phyloP scores from a whole-genome alignment of 2,888 invertebrate genomes.

The Torymus aiolomorphi region DNA sequence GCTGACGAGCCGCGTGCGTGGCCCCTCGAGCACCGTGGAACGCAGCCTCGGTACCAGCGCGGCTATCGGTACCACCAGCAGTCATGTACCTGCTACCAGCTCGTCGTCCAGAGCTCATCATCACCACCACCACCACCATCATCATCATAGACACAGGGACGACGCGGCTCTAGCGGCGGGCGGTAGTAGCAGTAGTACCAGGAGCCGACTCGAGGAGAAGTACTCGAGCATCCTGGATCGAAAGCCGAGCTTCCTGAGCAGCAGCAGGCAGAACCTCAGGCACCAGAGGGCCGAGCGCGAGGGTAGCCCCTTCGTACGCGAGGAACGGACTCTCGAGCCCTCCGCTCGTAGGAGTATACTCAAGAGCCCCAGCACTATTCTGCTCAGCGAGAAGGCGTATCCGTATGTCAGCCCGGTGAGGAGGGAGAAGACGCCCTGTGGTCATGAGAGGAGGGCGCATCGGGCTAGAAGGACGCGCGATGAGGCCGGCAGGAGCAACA shows the following conservation, averaged over 20 bases:
- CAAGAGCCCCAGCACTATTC: slow-evolving; percentile 83
- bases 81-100: background rate
- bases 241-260: slow-evolving; percentile 79
- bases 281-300: slow-evolving; percentile 63
- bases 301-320: slow-evolving; percentile 68
- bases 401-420: slow-evolving; percentile 77
- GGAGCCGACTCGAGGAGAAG: slow-evolving; percentile 86
- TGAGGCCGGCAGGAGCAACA: slow-evolving; percentile 47
- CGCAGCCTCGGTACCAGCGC: background rate
- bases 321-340: slow-evolving; percentile 84
- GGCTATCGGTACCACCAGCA: background rate
- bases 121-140: background rate
- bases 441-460: slow-evolving; percentile 52
- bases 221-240: slow-evolving; percentile 86
- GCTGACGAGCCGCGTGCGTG: slow-evolving; percentile 84
- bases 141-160: background rate
- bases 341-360: slow-evolving; percentile 77
- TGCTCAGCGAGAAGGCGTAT: slow-evolving; percentile 83
- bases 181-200: slow-evolving; percentile 78
- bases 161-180: slow-evolving; percentile 49
- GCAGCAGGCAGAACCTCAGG: slow-evolving; percentile 68
- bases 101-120: background rate
- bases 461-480: slow-evolving; percentile 26
- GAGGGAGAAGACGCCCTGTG: slow-evolving; percentile 81
- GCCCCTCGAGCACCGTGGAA: slow-evolving; percentile 81